Evolutionary conservation across 1,140 invertebrate genomes (phyloP).

Genomic region (Conopomorpha cramerella): DNA sequence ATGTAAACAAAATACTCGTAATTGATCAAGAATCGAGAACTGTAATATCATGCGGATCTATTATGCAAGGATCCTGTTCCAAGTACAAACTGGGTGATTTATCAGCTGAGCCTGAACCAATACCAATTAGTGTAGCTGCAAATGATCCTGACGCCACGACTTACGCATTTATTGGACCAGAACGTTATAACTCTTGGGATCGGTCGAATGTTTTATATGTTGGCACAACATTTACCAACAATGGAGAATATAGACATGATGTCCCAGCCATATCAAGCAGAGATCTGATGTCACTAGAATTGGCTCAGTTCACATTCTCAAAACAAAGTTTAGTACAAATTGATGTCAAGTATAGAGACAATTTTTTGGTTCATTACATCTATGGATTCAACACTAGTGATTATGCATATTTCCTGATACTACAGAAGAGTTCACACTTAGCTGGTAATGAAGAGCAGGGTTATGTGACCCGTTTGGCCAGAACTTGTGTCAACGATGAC

Average conservation of each 20-base stretch:
- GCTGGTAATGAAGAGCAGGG: constrained; percentile 86
- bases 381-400: constrained; percentile 94
- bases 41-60: constrained; percentile 87
- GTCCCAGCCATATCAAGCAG: constrained; percentile 92
- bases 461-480: constrained; percentile 86
- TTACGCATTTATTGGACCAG: constrained; percentile 92
- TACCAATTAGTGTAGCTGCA: constrained; percentile 82
- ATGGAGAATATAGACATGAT: constrained; percentile 90
- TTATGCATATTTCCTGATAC: constrained; percentile 94
- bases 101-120: constrained; percentile 72
- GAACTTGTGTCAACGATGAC: constrained; percentile 91
- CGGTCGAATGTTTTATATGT: constrained; percentile 87
- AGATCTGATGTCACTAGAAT: constrained; percentile 75
- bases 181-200: constrained; percentile 78
- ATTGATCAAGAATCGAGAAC: constrained; percentile 80
- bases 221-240: constrained; percentile 91
- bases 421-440: constrained; percentile 90
- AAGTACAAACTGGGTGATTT: constrained; percentile 86
- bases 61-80: constrained; percentile 85
- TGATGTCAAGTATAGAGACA: constrained; percentile 92
- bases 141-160: constrained; percentile 92
- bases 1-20: constrained; percentile 90
- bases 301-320: constrained; percentile 83
- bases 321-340: constrained; percentile 88
- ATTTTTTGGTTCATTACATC: constrained; percentile 92